Base-by-base conservation (phyloP, 2,113 vertebrate genomes). In the Clarias gariepinus region DNA sequence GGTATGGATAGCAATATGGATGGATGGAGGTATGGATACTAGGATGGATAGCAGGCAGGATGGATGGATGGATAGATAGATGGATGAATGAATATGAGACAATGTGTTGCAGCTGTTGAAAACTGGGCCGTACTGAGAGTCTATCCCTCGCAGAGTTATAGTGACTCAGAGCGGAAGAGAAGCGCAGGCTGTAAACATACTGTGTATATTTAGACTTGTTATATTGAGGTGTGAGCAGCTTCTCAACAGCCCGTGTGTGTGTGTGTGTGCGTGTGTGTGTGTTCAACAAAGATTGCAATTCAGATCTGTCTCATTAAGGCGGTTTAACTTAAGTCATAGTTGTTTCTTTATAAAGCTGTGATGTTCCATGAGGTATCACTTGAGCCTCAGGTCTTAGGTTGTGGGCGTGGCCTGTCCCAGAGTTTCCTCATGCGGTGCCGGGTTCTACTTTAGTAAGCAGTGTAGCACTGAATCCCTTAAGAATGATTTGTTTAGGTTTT, bases 141-240 rank as follows among this genome's bases (percentile, higher is more conserved):
- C 19, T 9, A 11, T 12, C 13, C 30, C 30, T 30, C 33, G 4
- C 13, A 15, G n/a, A 73, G 71, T 58, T 84, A 15, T 36, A 63
- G 33, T 73, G 58, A 74, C 36, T 64, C 84, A 23, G 64, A 21
- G 74, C 19, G 60, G 23, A 78, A 47, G 76, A 81, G 61, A 58
- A 28, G 47, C 71, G 58, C 63, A 55, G 36, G 28, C n/a, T 28
- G 21, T n/a, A 81, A 85, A 68, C 68, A 73, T 41, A 47, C 28
- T n/a, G 30, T 81, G 57, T 81, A 81, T 41, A 74, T 88, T 86
- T 81, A 84, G 19, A 83, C n/a, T 63, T 71, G 47, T 57, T 41
- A 57, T 74, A 84, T 23, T 77, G 33, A 52, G 76, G 58, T 8
- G 10, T 81, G 60, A 73, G 73, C 18, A 36, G 66, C 28, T 41